Percentiles rank a stretch among this genome's conserved stretches.
Conservation (phyloP, 2,113 vertebrate genomes). For the Craseonycteris thonglongyai region DNA sequence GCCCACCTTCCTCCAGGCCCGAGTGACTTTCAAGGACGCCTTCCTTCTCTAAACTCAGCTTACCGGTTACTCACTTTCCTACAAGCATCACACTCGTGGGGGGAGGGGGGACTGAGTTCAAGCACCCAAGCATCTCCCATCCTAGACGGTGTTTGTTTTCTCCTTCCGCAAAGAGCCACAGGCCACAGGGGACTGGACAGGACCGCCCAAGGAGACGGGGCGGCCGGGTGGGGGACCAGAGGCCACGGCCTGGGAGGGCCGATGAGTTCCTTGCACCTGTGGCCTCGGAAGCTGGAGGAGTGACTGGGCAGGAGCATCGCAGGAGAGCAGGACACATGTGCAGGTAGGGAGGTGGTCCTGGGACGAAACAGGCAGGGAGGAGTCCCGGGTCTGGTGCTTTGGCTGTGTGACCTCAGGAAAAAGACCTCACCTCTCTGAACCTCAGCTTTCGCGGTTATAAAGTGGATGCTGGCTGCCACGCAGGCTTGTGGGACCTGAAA, state of each 20-base stretch:
- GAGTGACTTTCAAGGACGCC: not conserved
- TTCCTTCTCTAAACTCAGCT: not conserved
- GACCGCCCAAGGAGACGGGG: not conserved
- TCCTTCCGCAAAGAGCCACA: not conserved
- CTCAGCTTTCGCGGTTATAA: not conserved
- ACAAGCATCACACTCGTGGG: not conserved
- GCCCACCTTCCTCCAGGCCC: not conserved
- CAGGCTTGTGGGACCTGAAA: not conserved
- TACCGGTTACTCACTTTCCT: not conserved
- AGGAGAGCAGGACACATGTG: not conserved
- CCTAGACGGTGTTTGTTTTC: not conserved
- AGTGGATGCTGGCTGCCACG: no score
- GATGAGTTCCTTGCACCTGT: not conserved
- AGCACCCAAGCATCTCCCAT: not conserved
- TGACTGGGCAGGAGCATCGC: not conserved
- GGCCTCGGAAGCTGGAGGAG: no score
- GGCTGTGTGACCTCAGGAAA: not conserved
- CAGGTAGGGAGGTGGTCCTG: rapidly evolving
- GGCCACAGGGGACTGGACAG: no score
- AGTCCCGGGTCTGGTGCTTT: not conserved
- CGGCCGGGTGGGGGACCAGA: no score
- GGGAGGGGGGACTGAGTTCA: no score
- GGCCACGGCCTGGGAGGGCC: not conserved
- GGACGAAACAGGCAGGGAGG: not conserved
- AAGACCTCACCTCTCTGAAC: not conserved